Conservation (phyloP, 2,113 vertebrate genomes). For the Cairina moschata region DNA sequence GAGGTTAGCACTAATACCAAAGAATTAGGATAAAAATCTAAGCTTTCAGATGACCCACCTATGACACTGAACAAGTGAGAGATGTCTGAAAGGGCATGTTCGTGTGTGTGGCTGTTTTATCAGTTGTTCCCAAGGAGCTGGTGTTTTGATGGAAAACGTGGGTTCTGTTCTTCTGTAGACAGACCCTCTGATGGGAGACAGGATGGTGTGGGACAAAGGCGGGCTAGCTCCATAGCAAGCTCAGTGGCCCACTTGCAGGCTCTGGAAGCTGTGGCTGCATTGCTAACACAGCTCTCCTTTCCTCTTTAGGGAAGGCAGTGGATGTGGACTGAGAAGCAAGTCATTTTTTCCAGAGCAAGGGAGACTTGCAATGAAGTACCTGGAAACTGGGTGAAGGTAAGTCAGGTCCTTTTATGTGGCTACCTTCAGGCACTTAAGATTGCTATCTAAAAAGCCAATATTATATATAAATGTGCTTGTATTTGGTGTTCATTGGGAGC, state of each 20-base stretch:
- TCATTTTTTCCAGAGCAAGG: not conserved
- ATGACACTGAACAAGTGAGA: not conserved
- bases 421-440: not conserved
- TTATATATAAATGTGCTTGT: not conserved
- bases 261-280: accelerated
- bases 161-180: not conserved
- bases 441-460: not conserved
- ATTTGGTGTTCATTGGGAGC: not conserved
- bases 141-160: not conserved
- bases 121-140: not conserved
- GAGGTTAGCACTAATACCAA: not conserved
- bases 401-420: not conserved
- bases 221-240: too few species aligned
- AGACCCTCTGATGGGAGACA: too few species aligned
- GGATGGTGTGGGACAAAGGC: too few species aligned
- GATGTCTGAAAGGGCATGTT: not conserved
- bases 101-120: not conserved
- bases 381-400: not conserved
- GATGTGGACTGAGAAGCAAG: not conserved
- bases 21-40: not conserved
- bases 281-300: accelerated
- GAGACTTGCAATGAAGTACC: not conserved
- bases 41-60: not conserved
- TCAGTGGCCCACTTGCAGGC: too few species aligned
- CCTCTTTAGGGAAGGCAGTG: not conserved